Evolutionary conservation across 2,888 invertebrate species (phyloP).

Genomic region (Orchestes rusci): DNA sequence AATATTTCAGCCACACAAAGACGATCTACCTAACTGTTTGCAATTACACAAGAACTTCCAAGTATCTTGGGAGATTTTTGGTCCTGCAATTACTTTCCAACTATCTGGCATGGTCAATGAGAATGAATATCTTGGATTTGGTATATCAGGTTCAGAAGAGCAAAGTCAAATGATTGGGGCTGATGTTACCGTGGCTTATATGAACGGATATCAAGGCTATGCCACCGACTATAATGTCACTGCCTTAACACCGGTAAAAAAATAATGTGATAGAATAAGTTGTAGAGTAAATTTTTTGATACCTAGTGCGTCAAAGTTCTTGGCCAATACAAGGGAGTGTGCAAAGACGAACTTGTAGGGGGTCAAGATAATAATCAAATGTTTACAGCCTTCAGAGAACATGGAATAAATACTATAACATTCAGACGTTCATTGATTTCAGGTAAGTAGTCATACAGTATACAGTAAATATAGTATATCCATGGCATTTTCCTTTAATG

Average conservation of each 20-base stretch:
- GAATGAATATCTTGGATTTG: slow-evolving; percentile 84
- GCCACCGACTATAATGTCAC: slow-evolving; percentile 82
- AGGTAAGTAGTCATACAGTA: slow-evolving; percentile 49
- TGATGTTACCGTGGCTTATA: slow-evolving; percentile 73
- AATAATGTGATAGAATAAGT: not conserved
- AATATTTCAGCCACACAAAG: slow-evolving; percentile 48
- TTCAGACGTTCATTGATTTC: slow-evolving; percentile 71
- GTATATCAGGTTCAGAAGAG: slow-evolving; percentile 67
- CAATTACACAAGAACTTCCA: slow-evolving; percentile 80
- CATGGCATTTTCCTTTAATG: slow-evolving; percentile 4
- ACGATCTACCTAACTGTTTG: slow-evolving; percentile 71
- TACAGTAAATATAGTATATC: not conserved
- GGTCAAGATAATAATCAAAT: slow-evolving; percentile 78
- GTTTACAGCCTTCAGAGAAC: slow-evolving; percentile 61
- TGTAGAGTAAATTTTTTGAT: not conserved
- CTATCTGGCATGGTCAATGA: slow-evolving; percentile 68
- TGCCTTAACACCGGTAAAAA: slow-evolving; percentile 63
- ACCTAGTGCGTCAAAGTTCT: slow-evolving; percentile 75
- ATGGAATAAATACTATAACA: slow-evolving; percentile 72
- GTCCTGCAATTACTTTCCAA: slow-evolving; percentile 78
- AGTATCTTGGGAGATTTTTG: slow-evolving; percentile 87
- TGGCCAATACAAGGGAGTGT: slow-evolving; percentile 80
- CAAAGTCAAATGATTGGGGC: slow-evolving; percentile 76
- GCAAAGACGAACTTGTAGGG: slow-evolving; percentile 74
- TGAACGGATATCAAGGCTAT: slow-evolving; percentile 64